Evolutionary conservation across 2,797 vertebrate genomes (phyloP).

Genomic region (Squalus acanthias): DNA sequence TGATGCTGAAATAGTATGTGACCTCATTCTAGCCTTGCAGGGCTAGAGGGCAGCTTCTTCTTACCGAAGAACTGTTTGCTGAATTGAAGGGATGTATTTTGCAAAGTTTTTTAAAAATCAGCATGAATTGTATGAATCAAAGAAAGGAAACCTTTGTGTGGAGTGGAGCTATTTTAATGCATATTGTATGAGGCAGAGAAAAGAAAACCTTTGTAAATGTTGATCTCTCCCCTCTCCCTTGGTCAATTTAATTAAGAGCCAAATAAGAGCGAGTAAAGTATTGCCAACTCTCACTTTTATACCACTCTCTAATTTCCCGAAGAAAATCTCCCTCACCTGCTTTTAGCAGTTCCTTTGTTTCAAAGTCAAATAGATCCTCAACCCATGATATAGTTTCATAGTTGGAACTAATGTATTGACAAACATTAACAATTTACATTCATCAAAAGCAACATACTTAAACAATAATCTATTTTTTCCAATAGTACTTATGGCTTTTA

Average conservation of each 20-base stretch:
- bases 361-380: not conserved
- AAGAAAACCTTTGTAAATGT: not conserved
- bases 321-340: not conserved
- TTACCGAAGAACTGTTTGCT: constrained; percentile 10
- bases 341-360: not conserved
- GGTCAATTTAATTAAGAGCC: not conserved
- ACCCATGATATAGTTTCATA: not conserved
- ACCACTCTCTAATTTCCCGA: not conserved
- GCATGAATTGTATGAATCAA: not conserved
- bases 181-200: not conserved
- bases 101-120: not conserved
- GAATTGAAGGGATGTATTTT: not conserved
- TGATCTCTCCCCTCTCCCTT: not conserved
- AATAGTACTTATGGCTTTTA: not conserved
- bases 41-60: not conserved
- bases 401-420: not conserved
- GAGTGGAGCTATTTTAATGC: not conserved
- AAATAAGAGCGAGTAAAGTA: constrained; percentile 17
- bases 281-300: not conserved
- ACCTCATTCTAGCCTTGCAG: not conserved
- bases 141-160: constrained; percentile 8
- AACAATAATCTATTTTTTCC: not conserved
- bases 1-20: not conserved
- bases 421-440: not conserved
- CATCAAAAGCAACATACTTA: not conserved